Conservation (phyloP, 2,888 invertebrate species). For the Drosophila macrospina region DNA sequence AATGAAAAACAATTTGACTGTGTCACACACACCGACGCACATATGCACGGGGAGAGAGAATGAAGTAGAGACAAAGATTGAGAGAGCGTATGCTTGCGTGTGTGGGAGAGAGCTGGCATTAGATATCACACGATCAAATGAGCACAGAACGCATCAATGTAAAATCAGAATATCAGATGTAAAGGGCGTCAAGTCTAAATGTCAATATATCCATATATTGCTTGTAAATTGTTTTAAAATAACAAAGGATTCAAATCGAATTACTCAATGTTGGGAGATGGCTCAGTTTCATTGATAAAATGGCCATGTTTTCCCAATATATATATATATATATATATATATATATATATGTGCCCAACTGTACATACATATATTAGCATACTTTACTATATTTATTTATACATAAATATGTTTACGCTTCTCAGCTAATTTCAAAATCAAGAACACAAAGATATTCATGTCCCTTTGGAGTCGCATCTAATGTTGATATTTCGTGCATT, state of each 20-base stretch:
- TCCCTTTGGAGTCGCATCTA: constrained; percentile 23
- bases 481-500: constrained; percentile 10
- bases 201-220: not conserved
- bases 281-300: constrained; percentile 70
- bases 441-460: constrained; percentile 18
- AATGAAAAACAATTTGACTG: constrained; percentile 54
- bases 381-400: constrained; percentile 13
- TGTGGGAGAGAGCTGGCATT: constrained; percentile 32
- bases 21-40: constrained; percentile 24
- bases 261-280: not conserved
- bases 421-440: constrained; percentile 35
- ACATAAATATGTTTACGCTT: constrained; percentile 47
- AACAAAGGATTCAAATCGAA: not conserved
- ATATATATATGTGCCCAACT: not conserved
- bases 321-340: constrained; percentile 11
- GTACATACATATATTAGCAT: not conserved
- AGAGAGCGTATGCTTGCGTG: not conserved
- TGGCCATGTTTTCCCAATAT: constrained; percentile 57
- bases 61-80: not conserved
- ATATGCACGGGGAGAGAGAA: not conserved
- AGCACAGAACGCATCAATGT: constrained; percentile 4
- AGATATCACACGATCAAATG: constrained; percentile 46
- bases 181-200: constrained; percentile 31
- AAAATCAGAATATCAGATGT: constrained; percentile 13
- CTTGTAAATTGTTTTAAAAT: not conserved